These are phyloP conservation scores for Neoarius graeffei DNA, from an alignment of 2,113 vertebrate genomes.

Conservation along the genomic window DNA sequence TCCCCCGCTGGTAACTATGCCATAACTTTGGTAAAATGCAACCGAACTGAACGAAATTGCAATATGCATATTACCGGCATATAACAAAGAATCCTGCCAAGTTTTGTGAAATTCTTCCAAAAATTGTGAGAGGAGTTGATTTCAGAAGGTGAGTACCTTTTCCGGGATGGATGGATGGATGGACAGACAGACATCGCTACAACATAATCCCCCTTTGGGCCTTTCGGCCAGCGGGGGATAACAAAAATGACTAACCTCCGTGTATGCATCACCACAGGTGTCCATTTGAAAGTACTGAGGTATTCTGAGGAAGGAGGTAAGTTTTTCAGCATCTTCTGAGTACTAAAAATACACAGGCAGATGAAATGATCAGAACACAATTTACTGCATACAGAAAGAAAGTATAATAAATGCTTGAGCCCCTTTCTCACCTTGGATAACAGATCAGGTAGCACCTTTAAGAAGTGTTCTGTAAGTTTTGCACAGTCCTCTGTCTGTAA, in stretches of 20 bases:
- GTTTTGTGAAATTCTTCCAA: too few relatives aligned
- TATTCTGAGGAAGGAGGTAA: conserved; percentile 81
- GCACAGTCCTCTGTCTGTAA: conserved; percentile 78
- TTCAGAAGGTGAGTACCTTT: too few relatives aligned
- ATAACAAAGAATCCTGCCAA: too few relatives aligned
- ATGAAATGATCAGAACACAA: conserved; percentile 15
- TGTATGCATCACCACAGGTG: conserved; percentile 60
- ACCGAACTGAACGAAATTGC: too few relatives aligned
- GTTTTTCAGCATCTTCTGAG: conserved; percentile 73
- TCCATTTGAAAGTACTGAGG: conserved; percentile 83
- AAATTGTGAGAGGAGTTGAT: too few relatives aligned
- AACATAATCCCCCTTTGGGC: too few relatives aligned
- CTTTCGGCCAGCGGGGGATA: too few relatives aligned
- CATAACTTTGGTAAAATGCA: too few relatives aligned
- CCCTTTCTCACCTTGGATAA: conserved; percentile 79
- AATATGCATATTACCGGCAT: too few relatives aligned
- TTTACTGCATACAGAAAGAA: not conserved
- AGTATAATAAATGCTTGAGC: not conserved
- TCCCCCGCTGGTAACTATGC: too few relatives aligned
- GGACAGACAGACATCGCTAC: too few relatives aligned
- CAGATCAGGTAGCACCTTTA: conserved; percentile 78
- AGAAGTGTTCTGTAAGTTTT: conserved; percentile 84
- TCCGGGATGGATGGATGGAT: too few relatives aligned
- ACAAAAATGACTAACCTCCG: conserved; percentile 62
- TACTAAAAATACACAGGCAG: conserved; percentile 71